These are phyloP conservation scores for Ecliptopera silaceata DNA, from an alignment of 2,888 invertebrate species.

Conservation along the genomic window DNA sequence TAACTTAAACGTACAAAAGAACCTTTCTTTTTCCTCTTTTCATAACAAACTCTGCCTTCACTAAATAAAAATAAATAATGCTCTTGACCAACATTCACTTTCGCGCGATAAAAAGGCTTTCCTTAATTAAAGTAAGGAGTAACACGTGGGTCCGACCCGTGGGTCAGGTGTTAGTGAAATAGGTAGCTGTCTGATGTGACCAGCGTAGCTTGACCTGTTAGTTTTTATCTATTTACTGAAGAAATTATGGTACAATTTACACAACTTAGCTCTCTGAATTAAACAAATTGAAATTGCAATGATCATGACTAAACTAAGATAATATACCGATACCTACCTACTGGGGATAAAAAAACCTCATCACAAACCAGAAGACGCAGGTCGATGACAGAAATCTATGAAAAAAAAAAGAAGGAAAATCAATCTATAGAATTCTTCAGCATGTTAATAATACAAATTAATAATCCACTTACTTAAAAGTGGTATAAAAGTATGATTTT, in stretches of 20 bases:
- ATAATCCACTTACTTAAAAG: too few relatives aligned
- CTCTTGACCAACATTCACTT: slow-evolving; percentile 29
- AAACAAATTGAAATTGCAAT: too few relatives aligned
- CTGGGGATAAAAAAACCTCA: too few relatives aligned
- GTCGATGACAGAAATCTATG: too few relatives aligned
- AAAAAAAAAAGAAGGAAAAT: too few relatives aligned
- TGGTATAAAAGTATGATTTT: too few relatives aligned
- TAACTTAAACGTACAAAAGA: neutral
- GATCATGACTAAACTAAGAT: too few relatives aligned
- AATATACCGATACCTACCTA: too few relatives aligned
- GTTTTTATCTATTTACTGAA: slow-evolving; percentile 1
- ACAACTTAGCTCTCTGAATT: neutral
- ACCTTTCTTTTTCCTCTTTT: neutral
- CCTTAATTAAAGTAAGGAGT: slow-evolving; percentile 55
- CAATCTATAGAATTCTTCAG: too few relatives aligned
- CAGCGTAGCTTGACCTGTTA: slow-evolving; percentile 35
- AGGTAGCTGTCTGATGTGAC: slow-evolving; percentile 33
- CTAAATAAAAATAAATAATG: slow-evolving; percentile 17
- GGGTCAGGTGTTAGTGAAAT: slow-evolving; percentile 50
- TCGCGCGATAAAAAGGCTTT: slow-evolving; percentile 47
- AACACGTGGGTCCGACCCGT: slow-evolving; percentile 46
- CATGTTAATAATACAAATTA: too few relatives aligned
- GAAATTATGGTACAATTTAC: too few relatives aligned
- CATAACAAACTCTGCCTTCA: slow-evolving; percentile 9
- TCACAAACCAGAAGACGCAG: too few relatives aligned